Percentiles rank a stretch among this genome's conserved stretches.
phyloP scores from a whole-genome alignment of 2,797 vertebrate genomes.

The Thaleichthys pacificus region DNA sequence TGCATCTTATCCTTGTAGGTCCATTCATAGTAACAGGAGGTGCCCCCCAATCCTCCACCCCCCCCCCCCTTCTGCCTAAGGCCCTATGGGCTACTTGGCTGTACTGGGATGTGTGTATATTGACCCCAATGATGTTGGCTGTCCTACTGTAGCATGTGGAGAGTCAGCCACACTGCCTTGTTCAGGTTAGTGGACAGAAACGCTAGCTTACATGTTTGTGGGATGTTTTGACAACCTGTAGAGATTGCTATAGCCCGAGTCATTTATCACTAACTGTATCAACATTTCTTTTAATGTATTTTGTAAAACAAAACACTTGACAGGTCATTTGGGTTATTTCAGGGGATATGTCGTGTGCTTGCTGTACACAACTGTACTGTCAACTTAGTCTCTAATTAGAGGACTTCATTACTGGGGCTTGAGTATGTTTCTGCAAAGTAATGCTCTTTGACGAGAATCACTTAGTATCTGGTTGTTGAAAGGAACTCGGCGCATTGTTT shows the following conservation, averaged over 20 bases:
- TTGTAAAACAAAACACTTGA: not conserved
- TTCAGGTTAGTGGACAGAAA: slow-evolving; percentile 45
- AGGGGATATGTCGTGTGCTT: not conserved
- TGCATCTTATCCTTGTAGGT: not conserved
- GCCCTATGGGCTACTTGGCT: slow-evolving; percentile 36
- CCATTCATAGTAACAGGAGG: not conserved
- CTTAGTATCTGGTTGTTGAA: no score
- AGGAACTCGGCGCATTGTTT: no score
- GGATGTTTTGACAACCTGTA: slow-evolving; percentile 1
- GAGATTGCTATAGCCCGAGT: slow-evolving; percentile 27
- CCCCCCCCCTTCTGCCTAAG: slow-evolving; percentile 41
- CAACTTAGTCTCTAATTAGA: slow-evolving; percentile 3
- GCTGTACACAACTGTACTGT: not conserved
- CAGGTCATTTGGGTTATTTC: not conserved
- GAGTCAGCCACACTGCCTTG: slow-evolving; percentile 21
- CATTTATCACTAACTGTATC: slow-evolving; percentile 26
- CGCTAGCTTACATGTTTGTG: not conserved
- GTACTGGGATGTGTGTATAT: slow-evolving; percentile 42
- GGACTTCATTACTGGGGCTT: not conserved
- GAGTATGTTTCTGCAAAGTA: slow-evolving; percentile 1
- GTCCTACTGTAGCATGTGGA: slow-evolving; percentile 15
- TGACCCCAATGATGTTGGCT: slow-evolving; percentile 4
- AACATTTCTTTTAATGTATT: not conserved
- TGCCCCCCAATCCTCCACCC: slow-evolving; percentile 3
- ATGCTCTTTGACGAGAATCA: not conserved